Evolutionary conservation across 2,888 invertebrate species (phyloP), one percentile per base, ranked within the genome.

Genomic region (Acholoe squamosa): DNA sequence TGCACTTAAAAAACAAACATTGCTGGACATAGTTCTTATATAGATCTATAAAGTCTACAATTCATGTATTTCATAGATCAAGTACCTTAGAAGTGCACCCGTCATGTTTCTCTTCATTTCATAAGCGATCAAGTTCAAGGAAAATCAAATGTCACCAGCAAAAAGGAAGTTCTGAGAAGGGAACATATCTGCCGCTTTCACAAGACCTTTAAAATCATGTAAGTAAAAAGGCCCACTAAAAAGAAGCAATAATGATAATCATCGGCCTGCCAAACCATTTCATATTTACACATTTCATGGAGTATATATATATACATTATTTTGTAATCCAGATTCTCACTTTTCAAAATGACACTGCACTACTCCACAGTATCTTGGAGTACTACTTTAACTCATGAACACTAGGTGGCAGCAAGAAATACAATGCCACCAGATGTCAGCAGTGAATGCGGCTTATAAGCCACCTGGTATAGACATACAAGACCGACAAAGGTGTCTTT

Each of bases 391-490:
- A 33, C n/a, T 80, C 33, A 80, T 80, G 43, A 80, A 80, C 7
- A 80, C 80, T 43, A 80, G 80, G 80, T 22, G 80, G 80, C 80
- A 80, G 16, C 43, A 43, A 16, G 80, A 43, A 43, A 80, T 33
- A 16, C 33, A 10, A 0, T 43, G 34, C 80, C 80, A 19, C 80
- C 25, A 34, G 80, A 43, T 80, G 80, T 80, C 80, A 80, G 80
- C 80, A 80, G 80, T 80, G 80, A 80, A 80, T 1, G 71, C 12
- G 71, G 71, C 71, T 25, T 61, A 28, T 7, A 28, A 71, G 3
- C 71, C 71, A 19, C n/a, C 61, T 43, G 43, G 43, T 43, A 10
- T 7, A 7, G 43, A 10, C 43, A 43, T 43, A 43, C 43, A 43
- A 43, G 43, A 43, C 43, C 43, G 5, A 43, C 43, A 43, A 43